Percentiles rank a stretch among this genome's conserved stretches.
Conservation (phyloP, 2,797 vertebrate genomes). For the Botia kubotai region DNA sequence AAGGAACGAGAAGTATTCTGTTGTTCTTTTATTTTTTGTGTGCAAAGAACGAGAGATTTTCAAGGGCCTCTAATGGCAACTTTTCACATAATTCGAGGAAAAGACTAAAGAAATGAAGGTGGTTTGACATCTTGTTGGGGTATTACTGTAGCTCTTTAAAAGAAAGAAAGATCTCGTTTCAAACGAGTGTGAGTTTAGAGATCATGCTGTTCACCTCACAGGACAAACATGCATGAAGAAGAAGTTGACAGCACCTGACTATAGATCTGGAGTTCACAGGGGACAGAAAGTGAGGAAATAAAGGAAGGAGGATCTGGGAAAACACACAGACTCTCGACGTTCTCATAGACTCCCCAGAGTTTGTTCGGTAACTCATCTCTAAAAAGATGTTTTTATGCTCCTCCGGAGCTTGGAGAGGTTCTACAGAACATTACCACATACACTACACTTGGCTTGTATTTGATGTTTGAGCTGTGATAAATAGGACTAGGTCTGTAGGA, state of each 20-base stretch:
- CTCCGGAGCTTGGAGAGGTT: not conserved
- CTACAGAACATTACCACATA: not conserved
- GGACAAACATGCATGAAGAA: conserved; percentile 32
- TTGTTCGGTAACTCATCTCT: not conserved
- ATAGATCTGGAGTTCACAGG: conserved; percentile 7
- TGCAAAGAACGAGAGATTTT: not conserved
- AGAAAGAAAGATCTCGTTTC: conserved; percentile 16
- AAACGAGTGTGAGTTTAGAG: conserved; percentile 30
- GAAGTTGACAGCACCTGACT: not conserved
- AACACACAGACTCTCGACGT: not conserved
- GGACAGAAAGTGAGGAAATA: conserved; percentile 21
- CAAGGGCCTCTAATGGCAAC: not conserved
- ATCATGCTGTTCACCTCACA: conserved; percentile 29
- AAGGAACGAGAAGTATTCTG: not conserved
- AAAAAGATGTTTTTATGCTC: conserved; percentile 7
- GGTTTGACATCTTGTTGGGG: conserved; percentile 21
- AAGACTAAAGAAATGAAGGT: not conserved
- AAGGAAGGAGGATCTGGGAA: not conserved
- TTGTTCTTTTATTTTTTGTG: not conserved
- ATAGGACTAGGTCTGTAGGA: too few relatives aligned
- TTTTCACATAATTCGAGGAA: conserved; percentile 5
- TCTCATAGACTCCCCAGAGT: not conserved
- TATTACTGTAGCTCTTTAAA: conserved; percentile 20
- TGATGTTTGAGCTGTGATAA: too few relatives aligned
- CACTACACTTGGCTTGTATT: too few relatives aligned